Base-by-base conservation (phyloP, 2,888 invertebrate species). In the Tetramorium bicarinatum region DNA sequence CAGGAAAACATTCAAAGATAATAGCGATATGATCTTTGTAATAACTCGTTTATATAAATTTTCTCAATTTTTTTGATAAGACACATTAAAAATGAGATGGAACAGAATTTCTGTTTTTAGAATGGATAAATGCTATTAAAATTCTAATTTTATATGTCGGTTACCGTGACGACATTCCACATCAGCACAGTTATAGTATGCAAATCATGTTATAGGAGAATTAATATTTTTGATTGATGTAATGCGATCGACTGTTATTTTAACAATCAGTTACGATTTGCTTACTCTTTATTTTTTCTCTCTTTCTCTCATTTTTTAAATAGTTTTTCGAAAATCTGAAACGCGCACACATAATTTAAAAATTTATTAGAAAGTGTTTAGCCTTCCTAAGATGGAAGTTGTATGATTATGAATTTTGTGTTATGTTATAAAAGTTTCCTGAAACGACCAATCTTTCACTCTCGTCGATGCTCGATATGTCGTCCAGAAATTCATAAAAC, bases 401-500 rank as follows among this genome's bases (percentile, higher is more conserved):
- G 13, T 38, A 18, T 79, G 71, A 59, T 56, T 67, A 44, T 38
- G 34, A 1, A 18, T 47, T 41, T 18, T 18, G 38, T 47, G 18
- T 18, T 47, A 25, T 9, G 34, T 49, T 80, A 25, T 72, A 59
- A 77, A 71, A 72, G 4, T 72, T 47, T 38, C 34, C 8, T 13
- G 7, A 25, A 38, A 80, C 25, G 21, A 38, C 18, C 59, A 79
- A 72, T 71, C 21, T 47, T 47, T 80, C 59, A 25, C 21, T 66
- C 54, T 71, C 21, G 69, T 69, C 15, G 56, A 49, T 47, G 34
- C 21, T n/a, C 44, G 71, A 71, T 59, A 69, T 47, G 59, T 72
- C 59, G 47, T 61, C 59, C 38, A 72, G 59, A 72, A 69, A 79
- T 72, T 49, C 47, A 80, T 80, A 72, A 80, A 80, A 80, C 47